Evolutionary conservation across 2,888 invertebrate species (phyloP), one percentile per base, ranked within the genome.

Genomic region (Polydesmus complanatus): DNA sequence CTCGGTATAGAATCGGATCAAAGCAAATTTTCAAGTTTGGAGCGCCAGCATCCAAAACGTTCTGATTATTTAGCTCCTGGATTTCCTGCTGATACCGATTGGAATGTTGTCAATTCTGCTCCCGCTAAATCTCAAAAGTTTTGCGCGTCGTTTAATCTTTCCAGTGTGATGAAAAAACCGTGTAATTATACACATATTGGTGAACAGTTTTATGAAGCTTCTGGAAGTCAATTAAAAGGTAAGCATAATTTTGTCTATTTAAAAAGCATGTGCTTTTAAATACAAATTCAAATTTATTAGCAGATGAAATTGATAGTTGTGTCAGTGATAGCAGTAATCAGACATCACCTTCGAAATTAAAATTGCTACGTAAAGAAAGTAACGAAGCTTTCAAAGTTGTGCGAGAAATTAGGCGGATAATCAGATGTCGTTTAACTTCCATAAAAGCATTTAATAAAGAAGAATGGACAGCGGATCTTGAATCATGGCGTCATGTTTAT

Each of bases 1-100:
- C 56, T 65, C 1, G 67, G 67, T 2, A 67, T 67, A 27, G 63
- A 63, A 49, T 63, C 63, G 3, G 63, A 63, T 58, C 61, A 54
- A 14, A 63, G 55, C 27, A 56, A 48, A 19, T 57, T 61, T n/a
- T 61, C 56, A 8, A 61, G 61, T 48, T 50, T 61, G 21, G 55
- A 55, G 23, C 50, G 61, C 8, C 25, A 23, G 25, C 54, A 11
- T 26, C 56, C 18, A 22, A n/a, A 21, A 56, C 3, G n/a, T 3
- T 56, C 23, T 8, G 8, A 19, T 11, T 52, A 59, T 54, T 23
- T 59, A 14, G 26, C 59, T 25, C 58, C 58, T 3, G 58, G 58
- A 26, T 21, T 52, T 27, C 58, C 52, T 19, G 58, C 26, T 51
- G 14, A 19, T n/a, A 27, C 14, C 14, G 58, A 58, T 19, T 58